Evolutionary conservation across 2,113 vertebrate species (phyloP).

Genomic region (Varanus salvator): DNA sequence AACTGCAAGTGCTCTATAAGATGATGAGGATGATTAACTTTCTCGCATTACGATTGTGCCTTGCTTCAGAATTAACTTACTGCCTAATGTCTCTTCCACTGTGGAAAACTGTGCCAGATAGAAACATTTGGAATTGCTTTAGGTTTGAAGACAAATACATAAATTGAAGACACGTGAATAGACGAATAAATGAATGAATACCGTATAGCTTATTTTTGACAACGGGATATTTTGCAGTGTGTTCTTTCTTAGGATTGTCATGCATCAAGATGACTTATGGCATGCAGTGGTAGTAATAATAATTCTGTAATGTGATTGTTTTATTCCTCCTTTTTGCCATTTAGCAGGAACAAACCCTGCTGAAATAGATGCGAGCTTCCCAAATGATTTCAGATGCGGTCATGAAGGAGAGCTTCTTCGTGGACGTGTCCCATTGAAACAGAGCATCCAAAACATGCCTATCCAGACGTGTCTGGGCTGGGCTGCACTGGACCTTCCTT

Average conservation of each 20-base stretch:
- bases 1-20: background rate
- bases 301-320: background rate
- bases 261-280: too few species aligned
- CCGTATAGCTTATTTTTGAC: too few species aligned
- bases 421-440: background rate
- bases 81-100: background rate
- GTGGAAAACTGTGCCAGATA: background rate
- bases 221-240: too few species aligned
- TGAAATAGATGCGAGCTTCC: background rate
- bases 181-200: background rate
- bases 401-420: background rate
- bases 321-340: background rate
- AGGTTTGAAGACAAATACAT: background rate
- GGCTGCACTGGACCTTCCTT: slow-evolving; percentile 16
- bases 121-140: background rate
- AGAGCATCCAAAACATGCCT: slow-evolving; percentile 6
- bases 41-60: too few species aligned
- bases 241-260: too few species aligned
- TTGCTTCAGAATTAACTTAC: too few species aligned
- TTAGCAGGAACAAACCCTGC: background rate
- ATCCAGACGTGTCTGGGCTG: background rate
- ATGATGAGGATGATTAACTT: background rate
- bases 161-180: too few species aligned
- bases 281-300: background rate
- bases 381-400: background rate